Evolutionary conservation across 2,888 invertebrate genomes (phyloP).

Genomic region (Drosophila anomalata): DNA sequence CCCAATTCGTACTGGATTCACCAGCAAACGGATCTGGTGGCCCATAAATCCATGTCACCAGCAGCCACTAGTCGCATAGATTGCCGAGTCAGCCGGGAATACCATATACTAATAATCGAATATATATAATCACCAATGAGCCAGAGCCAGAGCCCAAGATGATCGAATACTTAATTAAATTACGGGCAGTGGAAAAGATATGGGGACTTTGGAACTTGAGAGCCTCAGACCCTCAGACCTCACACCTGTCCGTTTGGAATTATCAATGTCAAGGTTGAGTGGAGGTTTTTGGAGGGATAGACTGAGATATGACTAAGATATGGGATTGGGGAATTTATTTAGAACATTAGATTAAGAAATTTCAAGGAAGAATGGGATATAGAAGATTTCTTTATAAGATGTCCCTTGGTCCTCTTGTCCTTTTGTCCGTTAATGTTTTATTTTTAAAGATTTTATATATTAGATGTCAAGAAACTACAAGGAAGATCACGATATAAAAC

Average conservation of each 20-base stretch:
- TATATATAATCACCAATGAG: conserved; percentile 11
- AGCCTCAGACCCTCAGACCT: not conserved
- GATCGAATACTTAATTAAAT: conserved; percentile 29
- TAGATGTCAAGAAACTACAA: too few species aligned
- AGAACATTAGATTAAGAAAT: not conserved
- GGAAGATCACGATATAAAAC: too few species aligned
- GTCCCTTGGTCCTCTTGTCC: too few species aligned
- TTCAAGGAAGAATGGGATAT: too few species aligned
- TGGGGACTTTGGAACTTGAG: conserved; percentile 25
- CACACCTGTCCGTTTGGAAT: conserved; percentile 9
- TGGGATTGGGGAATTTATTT: too few species aligned
- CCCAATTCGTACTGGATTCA: conserved; percentile 17
- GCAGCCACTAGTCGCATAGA: conserved; percentile 2
- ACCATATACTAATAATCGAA: not conserved
- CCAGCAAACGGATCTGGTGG: not conserved
- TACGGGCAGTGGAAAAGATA: not conserved
- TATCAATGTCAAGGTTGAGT: conserved; percentile 2
- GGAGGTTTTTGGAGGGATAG: not conserved
- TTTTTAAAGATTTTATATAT: too few species aligned
- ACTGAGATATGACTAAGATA: too few species aligned
- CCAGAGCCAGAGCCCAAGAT: not conserved
- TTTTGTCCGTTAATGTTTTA: too few species aligned
- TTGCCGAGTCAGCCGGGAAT: conserved; percentile 2
- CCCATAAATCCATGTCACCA: conserved; percentile 36
- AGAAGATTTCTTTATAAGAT: too few species aligned